phyloP scores from a whole-genome alignment of 2,888 invertebrate genomes.

The Melikaiella ostensackeni region DNA sequence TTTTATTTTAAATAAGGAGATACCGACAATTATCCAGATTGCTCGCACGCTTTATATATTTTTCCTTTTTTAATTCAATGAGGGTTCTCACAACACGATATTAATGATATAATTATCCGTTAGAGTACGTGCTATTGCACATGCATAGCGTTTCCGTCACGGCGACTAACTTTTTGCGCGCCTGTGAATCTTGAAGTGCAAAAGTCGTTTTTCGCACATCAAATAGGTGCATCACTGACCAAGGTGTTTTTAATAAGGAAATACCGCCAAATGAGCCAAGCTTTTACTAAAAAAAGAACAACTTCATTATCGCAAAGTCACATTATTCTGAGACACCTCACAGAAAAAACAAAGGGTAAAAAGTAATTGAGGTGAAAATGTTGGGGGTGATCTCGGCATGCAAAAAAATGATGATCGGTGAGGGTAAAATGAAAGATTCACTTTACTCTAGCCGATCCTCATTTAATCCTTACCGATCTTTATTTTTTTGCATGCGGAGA shows the following conservation, averaged over 20 bases:
- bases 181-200: slow-evolving; percentile 54
- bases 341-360: too few species aligned
- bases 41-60: not conserved
- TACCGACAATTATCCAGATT: not conserved
- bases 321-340: too few species aligned
- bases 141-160: slow-evolving; percentile 64
- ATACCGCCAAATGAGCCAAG: slow-evolving; percentile 3
- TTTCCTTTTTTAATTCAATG: not conserved
- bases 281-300: not conserved
- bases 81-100: slow-evolving; percentile 41
- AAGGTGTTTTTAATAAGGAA: slow-evolving; percentile 5
- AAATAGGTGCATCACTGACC: slow-evolving; percentile 28
- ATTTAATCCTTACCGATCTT: too few species aligned
- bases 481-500: too few species aligned
- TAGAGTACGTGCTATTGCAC: slow-evolving; percentile 56
- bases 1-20: not conserved
- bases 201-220: slow-evolving; percentile 55
- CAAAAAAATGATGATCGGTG: too few species aligned
- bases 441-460: too few species aligned
- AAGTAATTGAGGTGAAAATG: too few species aligned
- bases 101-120: slow-evolving; percentile 60
- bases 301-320: not conserved
- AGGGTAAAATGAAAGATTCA: too few species aligned
- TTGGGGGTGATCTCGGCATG: too few species aligned
- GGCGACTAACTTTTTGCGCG: slow-evolving; percentile 46